These are phyloP conservation scores for Nothoprocta pentlandii DNA, from an alignment of 2,113 vertebrate genomes.

Conservation along the genomic window DNA sequence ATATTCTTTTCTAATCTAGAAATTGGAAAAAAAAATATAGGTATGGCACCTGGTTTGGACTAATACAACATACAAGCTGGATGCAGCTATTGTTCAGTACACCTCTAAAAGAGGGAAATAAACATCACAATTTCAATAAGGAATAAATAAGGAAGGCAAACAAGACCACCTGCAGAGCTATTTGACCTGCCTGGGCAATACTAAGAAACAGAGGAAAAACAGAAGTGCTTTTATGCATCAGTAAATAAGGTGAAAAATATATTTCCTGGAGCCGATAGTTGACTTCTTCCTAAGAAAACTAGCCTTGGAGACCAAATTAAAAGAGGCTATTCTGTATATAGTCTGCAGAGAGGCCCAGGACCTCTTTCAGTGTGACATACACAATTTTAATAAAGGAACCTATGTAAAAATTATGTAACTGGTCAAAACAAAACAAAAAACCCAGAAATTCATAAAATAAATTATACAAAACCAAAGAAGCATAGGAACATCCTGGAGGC, in stretches of 20 bases:
- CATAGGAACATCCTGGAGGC: neutral
- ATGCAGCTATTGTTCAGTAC: neutral
- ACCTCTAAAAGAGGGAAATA: neutral
- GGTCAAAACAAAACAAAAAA: neutral
- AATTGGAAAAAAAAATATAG: neutral
- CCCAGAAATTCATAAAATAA: neutral
- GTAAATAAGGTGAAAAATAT: neutral
- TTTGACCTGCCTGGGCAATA: neutral
- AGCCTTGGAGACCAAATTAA: neutral
- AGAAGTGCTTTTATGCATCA: neutral
- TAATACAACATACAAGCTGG: neutral
- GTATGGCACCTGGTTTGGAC: neutral
- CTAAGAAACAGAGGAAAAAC: neutral
- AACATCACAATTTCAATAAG: neutral
- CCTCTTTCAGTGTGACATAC: rapidly evolving
- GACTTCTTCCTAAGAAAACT: neutral
- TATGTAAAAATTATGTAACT: neutral
- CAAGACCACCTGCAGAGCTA: neutral
- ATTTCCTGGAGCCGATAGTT: neutral
- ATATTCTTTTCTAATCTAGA: neutral
- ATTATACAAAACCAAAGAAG: constrained; percentile 14
- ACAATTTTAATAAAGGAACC: neutral
- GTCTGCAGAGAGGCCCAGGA: neutral
- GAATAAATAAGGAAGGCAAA: neutral
- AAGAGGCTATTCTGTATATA: neutral